Evolutionary conservation across 1,140 invertebrate species (phyloP), one percentile per base, ranked within the genome.

Genomic region (Drosophila novamexicana): DNA sequence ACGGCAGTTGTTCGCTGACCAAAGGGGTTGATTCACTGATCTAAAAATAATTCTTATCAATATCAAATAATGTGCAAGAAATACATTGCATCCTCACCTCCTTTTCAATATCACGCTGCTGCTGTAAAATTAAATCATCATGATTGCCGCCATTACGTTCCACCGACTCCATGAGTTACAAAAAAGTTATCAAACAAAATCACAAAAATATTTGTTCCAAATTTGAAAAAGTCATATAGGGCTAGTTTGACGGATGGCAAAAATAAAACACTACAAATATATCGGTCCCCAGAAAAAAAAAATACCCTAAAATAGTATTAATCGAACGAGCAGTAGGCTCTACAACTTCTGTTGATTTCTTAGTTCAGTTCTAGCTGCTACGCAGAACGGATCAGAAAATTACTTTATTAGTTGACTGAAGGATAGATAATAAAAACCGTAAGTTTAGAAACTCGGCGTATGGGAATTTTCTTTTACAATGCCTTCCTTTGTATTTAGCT

Each of bases 81-180:
- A 6, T 14, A 0, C 1, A 10, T 12, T 50, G 6, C 1, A 7
- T 5, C 7, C 37, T 64, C 32, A 98, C 97, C 95, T 98, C 97
- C 94, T 96, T 96, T 92, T 98, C 97, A 91, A 98, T 98, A 91
- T 96, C 95, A 77, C 96, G 95, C 91, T 98, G 97, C 93, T 98
- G 97, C 93, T 97, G 96, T 93, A 98, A 94, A 79, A 97, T 98
- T 82, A 97, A 94, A 92, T 98, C 97, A 95, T 98, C 97, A 93
- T 97, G 96, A 93, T 97, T 97, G 85, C 95, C 92, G 90, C 91
- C 61, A 40, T 39, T 16, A 18, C n/a, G 22, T 32, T 39, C 65
- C 50, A 69, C n/a, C 12, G 57, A 74, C 9, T 62, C 71, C 65
- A 74, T 74, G 14, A 36, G 49, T 62, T 49, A 49, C 37, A 36